These are phyloP conservation scores for Epirrhoe tristata DNA, from an alignment of 2,888 invertebrate genomes.

Conservation along the genomic window DNA sequence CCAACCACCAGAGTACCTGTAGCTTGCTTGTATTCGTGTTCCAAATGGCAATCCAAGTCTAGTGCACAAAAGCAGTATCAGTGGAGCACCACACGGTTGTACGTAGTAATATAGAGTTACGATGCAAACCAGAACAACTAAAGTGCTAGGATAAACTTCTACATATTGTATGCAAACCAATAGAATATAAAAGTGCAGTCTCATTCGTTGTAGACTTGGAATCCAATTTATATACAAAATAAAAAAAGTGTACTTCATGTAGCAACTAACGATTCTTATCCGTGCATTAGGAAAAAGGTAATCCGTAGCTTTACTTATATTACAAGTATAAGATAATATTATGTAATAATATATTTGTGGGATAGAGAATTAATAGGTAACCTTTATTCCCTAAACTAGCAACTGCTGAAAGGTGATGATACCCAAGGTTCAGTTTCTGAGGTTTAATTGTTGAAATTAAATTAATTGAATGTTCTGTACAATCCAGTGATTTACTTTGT, in stretches of 20 bases:
- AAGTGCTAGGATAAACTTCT: background rate
- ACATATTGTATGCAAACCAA: conserved; percentile 9
- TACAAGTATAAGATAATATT: background rate
- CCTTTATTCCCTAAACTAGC: background rate
- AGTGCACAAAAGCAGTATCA: conserved; percentile 2
- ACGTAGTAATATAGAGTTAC: conserved; percentile 7
- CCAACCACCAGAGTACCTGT: conserved; percentile 11
- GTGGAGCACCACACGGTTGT: background rate
- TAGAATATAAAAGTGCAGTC: background rate
- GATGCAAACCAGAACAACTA: conserved; percentile 6
- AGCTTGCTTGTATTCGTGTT: conserved; percentile 3
- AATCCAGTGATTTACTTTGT: background rate
- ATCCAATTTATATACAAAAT: background rate
- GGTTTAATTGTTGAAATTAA: background rate
- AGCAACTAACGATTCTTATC: background rate
- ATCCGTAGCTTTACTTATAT: background rate
- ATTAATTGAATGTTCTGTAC: background rate
- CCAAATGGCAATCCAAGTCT: background rate
- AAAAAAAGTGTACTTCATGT: background rate
- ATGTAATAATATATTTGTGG: background rate
- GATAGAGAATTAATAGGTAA: background rate
- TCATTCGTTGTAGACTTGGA: background rate
- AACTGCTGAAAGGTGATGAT: background rate
- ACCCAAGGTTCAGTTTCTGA: background rate
- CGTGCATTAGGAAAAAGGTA: background rate